A percentile compares a stretch with the other conserved stretches of the same genome.
Evolutionary conservation across 2,797 vertebrate genomes (phyloP).

Genomic region (Hydrocynus forskahlii): DNA sequence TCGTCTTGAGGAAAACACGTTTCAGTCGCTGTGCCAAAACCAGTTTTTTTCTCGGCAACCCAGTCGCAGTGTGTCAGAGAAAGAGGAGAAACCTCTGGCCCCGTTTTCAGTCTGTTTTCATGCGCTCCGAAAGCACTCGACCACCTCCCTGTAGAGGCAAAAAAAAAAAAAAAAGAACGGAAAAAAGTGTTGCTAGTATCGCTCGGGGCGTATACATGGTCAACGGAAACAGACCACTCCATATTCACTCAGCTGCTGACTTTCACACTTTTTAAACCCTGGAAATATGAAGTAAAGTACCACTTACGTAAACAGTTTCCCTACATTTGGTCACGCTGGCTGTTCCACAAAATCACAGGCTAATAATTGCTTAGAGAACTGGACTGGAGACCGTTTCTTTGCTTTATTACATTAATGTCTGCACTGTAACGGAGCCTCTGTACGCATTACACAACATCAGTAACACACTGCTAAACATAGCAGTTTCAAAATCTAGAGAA

Average conservation of each 20-base stretch:
- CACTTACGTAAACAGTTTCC: no score
- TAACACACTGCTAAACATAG: no score
- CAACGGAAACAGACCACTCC: neutral
- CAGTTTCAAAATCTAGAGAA: no score
- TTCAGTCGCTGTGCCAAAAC: conserved; percentile 62
- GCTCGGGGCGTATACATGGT: neutral
- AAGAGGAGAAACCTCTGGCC: conserved; percentile 3
- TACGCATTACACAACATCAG: no score
- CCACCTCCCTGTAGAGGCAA: neutral
- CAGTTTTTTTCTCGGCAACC: conserved; percentile 60
- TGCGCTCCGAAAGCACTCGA: conserved; percentile 53
- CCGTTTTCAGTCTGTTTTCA: conserved; percentile 57
- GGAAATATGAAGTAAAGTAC: no score
- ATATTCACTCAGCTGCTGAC: neutral
- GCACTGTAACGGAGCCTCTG: no score
- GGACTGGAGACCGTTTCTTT: no score
- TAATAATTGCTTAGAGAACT: neutral
- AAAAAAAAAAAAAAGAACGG: neutral
- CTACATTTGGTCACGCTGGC: neutral
- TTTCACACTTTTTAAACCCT: neutral
- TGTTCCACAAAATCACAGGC: neutral
- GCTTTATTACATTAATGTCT: no score
- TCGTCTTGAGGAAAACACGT: conserved; percentile 21
- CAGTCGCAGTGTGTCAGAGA: conserved; percentile 8
- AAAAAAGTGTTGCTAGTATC: neutral